Evolutionary conservation across 2,797 vertebrate genomes (phyloP), one percentile per base, ranked within the genome.

Genomic region (Coluber constrictor): DNA sequence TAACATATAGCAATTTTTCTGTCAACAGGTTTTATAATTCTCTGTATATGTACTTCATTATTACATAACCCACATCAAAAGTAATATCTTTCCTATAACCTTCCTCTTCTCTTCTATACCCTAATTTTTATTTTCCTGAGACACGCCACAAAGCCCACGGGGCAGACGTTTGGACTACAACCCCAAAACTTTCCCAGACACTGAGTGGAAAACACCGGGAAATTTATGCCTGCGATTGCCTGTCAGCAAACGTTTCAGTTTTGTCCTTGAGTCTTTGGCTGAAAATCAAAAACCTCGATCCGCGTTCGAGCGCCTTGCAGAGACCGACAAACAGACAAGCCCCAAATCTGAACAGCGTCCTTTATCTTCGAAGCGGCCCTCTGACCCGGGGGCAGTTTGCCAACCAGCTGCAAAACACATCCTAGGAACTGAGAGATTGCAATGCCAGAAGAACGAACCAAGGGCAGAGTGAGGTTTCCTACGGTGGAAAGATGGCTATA

Each of bases 401-500:
- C 74, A 47, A 37, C 1, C 74, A 25, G 74, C 37, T 83, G 37
- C 74, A 23, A 47, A 83, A 47, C 20, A 25, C 37, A 83, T 3
- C n/a, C n/a, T n/a, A 37, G 18, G 18, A 79, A 79, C 8, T 8
- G 16, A 37, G 18, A 79, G 74, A 23, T 43, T 37, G 32, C 74
- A 43, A 2, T 23, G 32, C 16, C 74, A 11, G 10, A 4, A 47
- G 37, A 25, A 47, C 9, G 2, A 23, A 25, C 3, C 74, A 43
- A 79, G 32, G 32, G 7, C 70, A 37, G 66, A 74, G 7, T 10
- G 37, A 47, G 37, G 9, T 47, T 47, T 25, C 20, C 37, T 83
- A 83, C 0, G 10, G 74, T 3, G 70, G 70, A 20, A 20, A 18
- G 25, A 0, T 11, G 54, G 3, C 9, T 5, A 3, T 12, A 5